Conservation (phyloP, 2,888 invertebrate species). For the Bombylius discolor region DNA sequence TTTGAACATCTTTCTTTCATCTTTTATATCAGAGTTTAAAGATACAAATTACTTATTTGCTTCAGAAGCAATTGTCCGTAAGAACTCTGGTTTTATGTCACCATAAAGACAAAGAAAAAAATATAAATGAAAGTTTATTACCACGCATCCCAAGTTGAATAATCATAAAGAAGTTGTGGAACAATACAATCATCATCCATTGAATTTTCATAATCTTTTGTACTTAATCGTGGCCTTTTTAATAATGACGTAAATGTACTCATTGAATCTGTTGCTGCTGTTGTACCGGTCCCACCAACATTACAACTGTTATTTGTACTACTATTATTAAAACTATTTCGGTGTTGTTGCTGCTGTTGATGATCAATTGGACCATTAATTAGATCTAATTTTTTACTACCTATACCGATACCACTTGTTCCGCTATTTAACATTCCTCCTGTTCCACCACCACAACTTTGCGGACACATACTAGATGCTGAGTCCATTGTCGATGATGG, state of each 20-base stretch:
- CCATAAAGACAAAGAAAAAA: not conserved
- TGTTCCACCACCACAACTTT: not conserved
- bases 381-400: constrained; percentile 6
- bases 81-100: not conserved
- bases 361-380: not conserved
- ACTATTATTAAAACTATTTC: not conserved
- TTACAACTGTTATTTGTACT: not conserved
- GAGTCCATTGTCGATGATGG: constrained; percentile 13
- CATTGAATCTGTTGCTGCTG: constrained; percentile 17
- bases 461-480: not conserved
- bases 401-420: not conserved
- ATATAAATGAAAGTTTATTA: constrained; percentile 27
- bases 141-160: constrained; percentile 74
- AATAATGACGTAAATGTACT: constrained; percentile 35
- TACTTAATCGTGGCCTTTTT: constrained; percentile 65
- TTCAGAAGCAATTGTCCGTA: not conserved
- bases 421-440: not conserved
- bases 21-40: not conserved
- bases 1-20: not conserved
- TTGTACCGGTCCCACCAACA: not conserved
- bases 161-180: constrained; percentile 76
- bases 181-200: constrained; percentile 69
- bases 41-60: not conserved
- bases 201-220: constrained; percentile 65
- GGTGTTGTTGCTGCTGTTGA: not conserved